A percentile compares a stretch with the other conserved stretches of the same genome.
phyloP scores from a whole-genome alignment of 2,797 vertebrate species.

The Tadarida brasiliensis region DNA sequence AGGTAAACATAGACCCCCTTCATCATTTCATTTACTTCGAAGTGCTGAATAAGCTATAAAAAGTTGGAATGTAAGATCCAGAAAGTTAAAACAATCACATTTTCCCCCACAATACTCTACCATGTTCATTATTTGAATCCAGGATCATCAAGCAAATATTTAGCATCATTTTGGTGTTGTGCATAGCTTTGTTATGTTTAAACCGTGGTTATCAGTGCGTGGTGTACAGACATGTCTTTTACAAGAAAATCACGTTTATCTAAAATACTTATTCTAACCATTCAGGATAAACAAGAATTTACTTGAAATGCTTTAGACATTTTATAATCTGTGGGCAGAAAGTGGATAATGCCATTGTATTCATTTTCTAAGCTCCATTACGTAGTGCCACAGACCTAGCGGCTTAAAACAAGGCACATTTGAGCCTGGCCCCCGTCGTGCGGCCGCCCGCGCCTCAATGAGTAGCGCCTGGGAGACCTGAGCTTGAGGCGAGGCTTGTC shows the following conservation, averaged over 20 bases:
- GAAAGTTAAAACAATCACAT: background rate
- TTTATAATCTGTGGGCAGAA: background rate
- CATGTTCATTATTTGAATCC: background rate
- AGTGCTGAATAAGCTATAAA: background rate
- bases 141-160: slow-evolving; percentile 35
- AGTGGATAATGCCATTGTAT: background rate
- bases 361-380: background rate
- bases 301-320: slow-evolving; percentile 28
- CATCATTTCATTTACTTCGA: background rate
- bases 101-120: background rate
- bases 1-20: background rate
- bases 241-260: background rate
- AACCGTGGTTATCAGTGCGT: background rate
- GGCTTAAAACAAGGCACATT: background rate
- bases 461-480: background rate
- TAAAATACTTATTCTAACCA: background rate
- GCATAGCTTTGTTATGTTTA: background rate
- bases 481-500: background rate
- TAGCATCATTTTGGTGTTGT: slow-evolving; percentile 26
- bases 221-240: background rate
- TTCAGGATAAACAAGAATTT: slow-evolving; percentile 31
- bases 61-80: slow-evolving; percentile 4
- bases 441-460: background rate
- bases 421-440: background rate
- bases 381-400: background rate